Base-by-base conservation (phyloP, 2,797 vertebrate genomes). In the Sebastolobus altivelis region DNA sequence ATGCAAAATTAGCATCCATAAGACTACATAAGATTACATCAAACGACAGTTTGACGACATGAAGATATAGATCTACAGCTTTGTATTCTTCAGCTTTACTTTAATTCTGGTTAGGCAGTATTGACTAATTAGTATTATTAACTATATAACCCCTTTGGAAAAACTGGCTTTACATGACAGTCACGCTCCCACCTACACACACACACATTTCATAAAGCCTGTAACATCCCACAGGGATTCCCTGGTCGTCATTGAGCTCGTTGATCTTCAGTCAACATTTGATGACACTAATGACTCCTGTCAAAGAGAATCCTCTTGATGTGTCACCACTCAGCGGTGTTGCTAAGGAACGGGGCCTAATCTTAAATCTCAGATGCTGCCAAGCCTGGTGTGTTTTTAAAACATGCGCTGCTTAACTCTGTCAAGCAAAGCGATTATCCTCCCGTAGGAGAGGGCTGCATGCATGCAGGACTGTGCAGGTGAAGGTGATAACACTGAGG, bases 271-370 rank as follows among this genome's bases (percentile, higher is more conserved):
- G 40, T 72, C 25, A 46, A 61, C 16, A 4, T 29, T 43, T 78
- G 55, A 78, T 80, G 75, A 85, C 40, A 31, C 70, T 82, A 83
- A 90, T 88, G 76, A 82, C 72, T 55, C 67, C 62, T 77, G 63
- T 88, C 72, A 74, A 22, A 22, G 52, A 68, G 40, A 87, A 85
- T 88, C 83, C 79, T 88, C 65, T 72, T 81, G 73, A 77, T 68
- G 46, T 74, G 46, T 77, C 60, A 38, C 62, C 18, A 8, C 22
- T 58, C 46, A 25, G 33, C 27, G 1, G 43, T 74, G 92, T 95
- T 93, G 91, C 93, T 91, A 84, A 92, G 91, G 69, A 89, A 92
- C 82, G 0, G 11, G 3, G 14, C 27, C 59, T 91, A 89, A 93
- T 91, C 88, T 79, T 54, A 69, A 25, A 58, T 13, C 72, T 81